Conservation (phyloP, 2,888 invertebrate species). For the Brenthis hecate region DNA sequence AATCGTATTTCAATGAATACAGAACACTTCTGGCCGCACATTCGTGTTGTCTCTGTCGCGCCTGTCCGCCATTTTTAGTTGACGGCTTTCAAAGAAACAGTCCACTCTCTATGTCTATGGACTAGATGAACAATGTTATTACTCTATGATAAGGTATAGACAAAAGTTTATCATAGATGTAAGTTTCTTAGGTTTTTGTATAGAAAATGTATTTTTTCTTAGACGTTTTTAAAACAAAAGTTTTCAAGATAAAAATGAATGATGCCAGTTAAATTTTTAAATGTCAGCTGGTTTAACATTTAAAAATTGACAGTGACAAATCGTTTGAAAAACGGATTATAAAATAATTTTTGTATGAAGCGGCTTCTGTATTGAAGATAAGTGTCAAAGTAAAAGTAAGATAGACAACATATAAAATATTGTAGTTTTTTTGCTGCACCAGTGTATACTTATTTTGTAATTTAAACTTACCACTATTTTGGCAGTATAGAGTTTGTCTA, state of each 20-base stretch:
- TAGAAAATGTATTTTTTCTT: constrained; percentile 2
- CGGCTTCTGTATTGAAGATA: constrained; percentile 7
- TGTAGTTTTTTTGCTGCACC: background rate
- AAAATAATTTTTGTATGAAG: constrained; percentile 17
- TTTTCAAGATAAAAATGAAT: background rate
- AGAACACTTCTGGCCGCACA: too few relatives aligned
- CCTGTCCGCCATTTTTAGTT: too few relatives aligned
- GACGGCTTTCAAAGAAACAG: too few relatives aligned
- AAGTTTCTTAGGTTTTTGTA: constrained; percentile 10
- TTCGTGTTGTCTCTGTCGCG: too few relatives aligned
- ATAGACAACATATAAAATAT: too few relatives aligned
- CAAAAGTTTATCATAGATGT: constrained; percentile 24
- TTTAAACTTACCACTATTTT: background rate
- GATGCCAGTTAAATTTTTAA: background rate
- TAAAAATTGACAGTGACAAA: constrained; percentile 4
- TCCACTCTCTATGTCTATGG: too few relatives aligned
- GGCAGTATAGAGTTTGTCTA: background rate
- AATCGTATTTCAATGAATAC: too few relatives aligned
- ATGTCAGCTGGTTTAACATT: constrained; percentile 10
- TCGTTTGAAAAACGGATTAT: constrained; percentile 12
- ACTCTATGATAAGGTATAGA: constrained; percentile 7
- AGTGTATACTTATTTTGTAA: background rate
- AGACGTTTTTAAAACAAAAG: background rate
- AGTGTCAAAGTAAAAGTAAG: constrained; percentile 14
- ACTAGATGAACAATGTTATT: background rate